phyloP scores from a whole-genome alignment of 2,113 vertebrate genomes.

The Callochromis pleurospilus region DNA sequence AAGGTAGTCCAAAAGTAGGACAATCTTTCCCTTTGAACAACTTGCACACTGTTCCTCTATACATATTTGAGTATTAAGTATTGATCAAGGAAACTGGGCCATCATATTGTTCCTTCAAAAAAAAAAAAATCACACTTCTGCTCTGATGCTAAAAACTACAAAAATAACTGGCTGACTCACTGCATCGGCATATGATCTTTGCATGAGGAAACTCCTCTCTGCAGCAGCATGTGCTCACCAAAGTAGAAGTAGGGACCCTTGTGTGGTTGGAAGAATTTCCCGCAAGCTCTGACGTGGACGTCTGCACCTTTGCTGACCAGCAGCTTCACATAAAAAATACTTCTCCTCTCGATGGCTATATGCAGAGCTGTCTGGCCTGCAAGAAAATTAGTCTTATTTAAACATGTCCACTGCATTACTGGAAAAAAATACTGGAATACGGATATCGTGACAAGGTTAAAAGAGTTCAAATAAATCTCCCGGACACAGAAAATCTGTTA shows the following conservation, averaged over 20 bases:
- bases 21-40: background rate
- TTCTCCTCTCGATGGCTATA: constrained; percentile 92
- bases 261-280: constrained; percentile 88
- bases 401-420: background rate
- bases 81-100: background rate
- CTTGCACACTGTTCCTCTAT: background rate
- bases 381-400: background rate
- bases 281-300: constrained; percentile 85
- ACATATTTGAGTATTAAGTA: background rate
- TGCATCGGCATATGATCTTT: background rate
- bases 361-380: constrained; percentile 93
- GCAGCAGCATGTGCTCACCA: constrained; percentile 69
- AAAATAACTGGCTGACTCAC: background rate
- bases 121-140: background rate
- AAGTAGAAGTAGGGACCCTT: constrained; percentile 89
- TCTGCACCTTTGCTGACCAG: constrained; percentile 86
- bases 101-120: background rate
- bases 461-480: background rate
- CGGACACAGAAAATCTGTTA: constrained; percentile 32
- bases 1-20: background rate
- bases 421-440: background rate
- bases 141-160: background rate
- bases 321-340: constrained; percentile 77
- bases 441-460: background rate
- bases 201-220: background rate